Conservation (phyloP, 2,888 invertebrate species). For the Notodonta ziczac region DNA sequence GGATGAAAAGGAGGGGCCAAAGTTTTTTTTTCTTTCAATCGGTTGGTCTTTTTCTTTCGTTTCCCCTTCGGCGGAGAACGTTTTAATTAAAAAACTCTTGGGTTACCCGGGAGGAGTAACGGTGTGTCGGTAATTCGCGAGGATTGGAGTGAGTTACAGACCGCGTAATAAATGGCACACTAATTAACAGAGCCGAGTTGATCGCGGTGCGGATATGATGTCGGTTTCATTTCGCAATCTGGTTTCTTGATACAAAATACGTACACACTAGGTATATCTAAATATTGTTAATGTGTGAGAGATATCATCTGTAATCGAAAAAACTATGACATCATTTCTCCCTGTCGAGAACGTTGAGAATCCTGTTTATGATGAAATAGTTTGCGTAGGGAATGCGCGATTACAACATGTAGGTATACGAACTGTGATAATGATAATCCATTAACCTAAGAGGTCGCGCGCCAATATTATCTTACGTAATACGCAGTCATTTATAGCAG, state of each 20-base stretch:
- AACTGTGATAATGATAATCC: not conserved
- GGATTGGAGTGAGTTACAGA: slow-evolving; percentile 42
- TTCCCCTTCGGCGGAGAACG: slow-evolving; percentile 56
- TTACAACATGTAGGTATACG: not conserved
- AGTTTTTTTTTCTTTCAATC: slow-evolving; percentile 58
- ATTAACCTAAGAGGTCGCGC: not conserved
- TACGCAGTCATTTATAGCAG: not conserved
- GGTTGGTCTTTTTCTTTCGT: slow-evolving; percentile 60
- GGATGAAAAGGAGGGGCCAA: slow-evolving; percentile 65
- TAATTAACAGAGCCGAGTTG: slow-evolving; percentile 46
- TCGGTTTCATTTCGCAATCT: slow-evolving; percentile 16
- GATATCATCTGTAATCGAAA: slow-evolving; percentile 5
- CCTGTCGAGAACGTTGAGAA: not conserved
- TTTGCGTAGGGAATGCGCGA: no score
- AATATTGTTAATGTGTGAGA: not conserved
- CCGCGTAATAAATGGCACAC: slow-evolving; percentile 50
- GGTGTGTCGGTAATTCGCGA: slow-evolving; percentile 52
- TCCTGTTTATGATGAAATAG: no score
- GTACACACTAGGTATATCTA: not conserved
- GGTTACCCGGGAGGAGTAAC: slow-evolving; percentile 40
- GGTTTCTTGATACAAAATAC: slow-evolving; percentile 16
- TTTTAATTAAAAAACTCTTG: slow-evolving; percentile 67
- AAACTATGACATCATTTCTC: not conserved
- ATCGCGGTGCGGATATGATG: slow-evolving; percentile 33
- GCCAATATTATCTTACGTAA: not conserved